Conservation (phyloP, 2,797 vertebrate species). For the Spinus pinus region DNA sequence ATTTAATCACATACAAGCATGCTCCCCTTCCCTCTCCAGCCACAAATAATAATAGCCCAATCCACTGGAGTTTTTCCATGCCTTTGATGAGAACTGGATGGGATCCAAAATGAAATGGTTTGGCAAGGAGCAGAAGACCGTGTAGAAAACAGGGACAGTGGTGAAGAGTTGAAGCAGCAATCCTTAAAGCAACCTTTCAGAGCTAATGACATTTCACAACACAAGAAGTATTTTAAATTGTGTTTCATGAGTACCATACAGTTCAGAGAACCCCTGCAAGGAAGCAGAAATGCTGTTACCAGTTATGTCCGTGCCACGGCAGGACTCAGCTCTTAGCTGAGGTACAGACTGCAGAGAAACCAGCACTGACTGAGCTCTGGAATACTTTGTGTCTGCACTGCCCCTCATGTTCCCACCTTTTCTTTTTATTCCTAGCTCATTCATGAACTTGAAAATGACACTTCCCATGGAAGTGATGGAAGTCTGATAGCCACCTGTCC, state of each 20-base stretch:
- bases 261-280: neutral
- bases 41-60: conserved; percentile 17
- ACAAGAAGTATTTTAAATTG: neutral
- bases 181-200: neutral
- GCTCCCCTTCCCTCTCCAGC: neutral
- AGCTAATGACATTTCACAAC: neutral
- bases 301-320: neutral
- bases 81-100: conserved; percentile 17
- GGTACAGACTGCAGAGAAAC: neutral
- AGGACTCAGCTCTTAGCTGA: neutral
- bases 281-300: neutral
- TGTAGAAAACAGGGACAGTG: neutral
- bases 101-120: neutral
- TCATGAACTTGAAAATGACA: neutral
- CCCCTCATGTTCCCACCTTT: neutral
- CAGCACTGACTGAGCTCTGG: neutral
- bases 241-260: neutral
- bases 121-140: neutral
- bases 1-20: neutral
- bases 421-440: neutral
- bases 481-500: neutral
- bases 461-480: neutral
- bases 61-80: conserved; percentile 15
- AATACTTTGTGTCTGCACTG: neutral
- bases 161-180: neutral